phyloP scores from a whole-genome alignment of 2,797 vertebrate species.

The Urocyon cinereoargenteus region DNA sequence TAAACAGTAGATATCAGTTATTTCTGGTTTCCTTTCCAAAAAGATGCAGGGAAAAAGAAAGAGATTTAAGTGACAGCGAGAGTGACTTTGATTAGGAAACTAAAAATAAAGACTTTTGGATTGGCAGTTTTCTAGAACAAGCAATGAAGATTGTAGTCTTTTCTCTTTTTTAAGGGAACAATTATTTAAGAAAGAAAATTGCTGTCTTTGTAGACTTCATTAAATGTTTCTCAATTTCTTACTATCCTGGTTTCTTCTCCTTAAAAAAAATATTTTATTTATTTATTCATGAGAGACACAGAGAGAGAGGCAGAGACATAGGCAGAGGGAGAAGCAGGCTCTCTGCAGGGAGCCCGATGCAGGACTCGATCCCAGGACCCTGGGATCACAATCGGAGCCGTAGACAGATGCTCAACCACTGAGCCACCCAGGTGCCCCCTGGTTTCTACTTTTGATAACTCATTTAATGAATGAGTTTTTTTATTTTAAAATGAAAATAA shows the following conservation, averaged over 20 bases:
- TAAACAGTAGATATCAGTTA: not conserved
- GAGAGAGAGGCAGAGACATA: too few species aligned
- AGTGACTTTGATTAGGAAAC: not conserved
- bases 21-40: not conserved
- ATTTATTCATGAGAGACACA: too few species aligned
- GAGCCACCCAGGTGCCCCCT: not conserved
- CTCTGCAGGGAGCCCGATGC: too few species aligned
- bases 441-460: not conserved
- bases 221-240: not conserved
- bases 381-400: too few species aligned
- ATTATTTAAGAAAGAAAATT: not conserved
- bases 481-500: constrained; percentile 42
- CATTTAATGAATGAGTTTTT: not conserved
- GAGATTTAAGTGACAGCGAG: not conserved
- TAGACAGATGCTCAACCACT: too few species aligned
- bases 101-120: not conserved
- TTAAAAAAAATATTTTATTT: too few species aligned
- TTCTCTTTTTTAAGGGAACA: not conserved
- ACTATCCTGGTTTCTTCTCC: not conserved
- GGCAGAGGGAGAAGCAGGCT: too few species aligned
- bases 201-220: not conserved
- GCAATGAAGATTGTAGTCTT: not conserved
- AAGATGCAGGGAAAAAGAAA: not conserved
- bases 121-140: not conserved
- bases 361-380: too few species aligned